Evolutionary conservation across 2,797 vertebrate species (phyloP).

Genomic region (Enteromius radiatus): DNA sequence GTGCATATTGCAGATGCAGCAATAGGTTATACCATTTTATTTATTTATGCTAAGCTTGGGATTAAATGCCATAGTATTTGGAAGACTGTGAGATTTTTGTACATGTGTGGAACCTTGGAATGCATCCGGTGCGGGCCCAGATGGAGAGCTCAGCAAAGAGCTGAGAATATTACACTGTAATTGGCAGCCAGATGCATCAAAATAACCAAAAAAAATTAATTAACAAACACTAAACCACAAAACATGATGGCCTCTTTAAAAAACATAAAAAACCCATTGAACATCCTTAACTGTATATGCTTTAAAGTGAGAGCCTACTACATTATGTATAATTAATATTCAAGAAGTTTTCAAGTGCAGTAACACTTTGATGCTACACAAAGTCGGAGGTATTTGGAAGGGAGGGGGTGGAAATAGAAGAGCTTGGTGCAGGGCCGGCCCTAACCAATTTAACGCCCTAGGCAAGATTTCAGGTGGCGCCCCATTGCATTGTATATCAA

Average conservation of each 20-base stretch:
- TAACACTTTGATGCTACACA: background rate
- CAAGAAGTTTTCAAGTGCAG: background rate
- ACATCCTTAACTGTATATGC: background rate
- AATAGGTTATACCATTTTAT: background rate
- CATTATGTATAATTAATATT: background rate
- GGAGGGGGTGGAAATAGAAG: background rate
- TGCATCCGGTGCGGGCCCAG: background rate
- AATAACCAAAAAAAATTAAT: background rate
- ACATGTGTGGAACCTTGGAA: conserved; percentile 1
- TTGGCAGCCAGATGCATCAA: background rate
- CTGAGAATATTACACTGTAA: conserved; percentile 3
- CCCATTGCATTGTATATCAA: no score
- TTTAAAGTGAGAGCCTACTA: background rate
- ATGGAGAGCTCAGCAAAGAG: conserved; percentile 16
- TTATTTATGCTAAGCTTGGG: background rate
- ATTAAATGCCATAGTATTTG: background rate
- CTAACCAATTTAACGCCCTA: no score
- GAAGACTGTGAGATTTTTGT: background rate
- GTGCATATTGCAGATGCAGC: background rate
- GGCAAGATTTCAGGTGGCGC: no score
- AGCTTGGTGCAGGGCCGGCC: no score
- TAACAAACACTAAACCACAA: background rate
- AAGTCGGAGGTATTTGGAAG: background rate
- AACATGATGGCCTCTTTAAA: background rate
- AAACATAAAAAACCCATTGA: background rate